Evolutionary conservation across 2,113 vertebrate genomes (phyloP), one percentile per base, ranked within the genome.

Genomic region (Nothoprocta perdicaria): DNA sequence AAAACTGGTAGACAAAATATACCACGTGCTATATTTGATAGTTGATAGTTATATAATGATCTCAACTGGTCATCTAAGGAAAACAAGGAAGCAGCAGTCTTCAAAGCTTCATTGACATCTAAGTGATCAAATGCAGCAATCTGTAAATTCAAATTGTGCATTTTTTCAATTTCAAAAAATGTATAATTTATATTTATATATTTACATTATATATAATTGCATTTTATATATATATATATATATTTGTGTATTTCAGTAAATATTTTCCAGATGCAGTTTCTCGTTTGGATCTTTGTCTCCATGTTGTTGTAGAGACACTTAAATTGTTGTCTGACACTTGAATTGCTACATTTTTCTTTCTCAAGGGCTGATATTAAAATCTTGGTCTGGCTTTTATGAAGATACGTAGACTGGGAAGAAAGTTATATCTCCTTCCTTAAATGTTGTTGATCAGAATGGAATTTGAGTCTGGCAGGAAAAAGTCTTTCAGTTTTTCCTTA

Each of bases 151-250:
- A 4, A 24, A 3, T 55, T 12, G 1, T 29, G 50, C 22, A 6
- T 61, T 22, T 60, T 19, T 35, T 2, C 2, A 4, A 2, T 2
- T 5, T 3, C 2, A 1, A 1, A 22, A 68, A 27, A 16, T 3
- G 11, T 14, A 46, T 1, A 8, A 26, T 53, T 53, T 27, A 66
- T 53, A 53, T 53, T 53, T 53, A 53, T 52, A 52, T 52, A 52
- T 52, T 52, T 52, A 27, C 7, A 26, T 14, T 52, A 52, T 52
- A 52, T 26, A 52, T 52, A 52, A 26, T 52, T 27, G 26, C 14
- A 53, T 53, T 27, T 53, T 53, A 26, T 26, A 14, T 50, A 10
- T 52, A 52, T 52, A 52, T 14, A 10, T 52, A 52, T 52, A 52
- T 14, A 38, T 38, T 6, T 38, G 27, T 55, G 29, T 29, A 55